Evolutionary conservation across 2,888 invertebrate genomes (phyloP), one percentile per base, ranked within the genome.

Genomic region (Rhagonycha fulva): DNA sequence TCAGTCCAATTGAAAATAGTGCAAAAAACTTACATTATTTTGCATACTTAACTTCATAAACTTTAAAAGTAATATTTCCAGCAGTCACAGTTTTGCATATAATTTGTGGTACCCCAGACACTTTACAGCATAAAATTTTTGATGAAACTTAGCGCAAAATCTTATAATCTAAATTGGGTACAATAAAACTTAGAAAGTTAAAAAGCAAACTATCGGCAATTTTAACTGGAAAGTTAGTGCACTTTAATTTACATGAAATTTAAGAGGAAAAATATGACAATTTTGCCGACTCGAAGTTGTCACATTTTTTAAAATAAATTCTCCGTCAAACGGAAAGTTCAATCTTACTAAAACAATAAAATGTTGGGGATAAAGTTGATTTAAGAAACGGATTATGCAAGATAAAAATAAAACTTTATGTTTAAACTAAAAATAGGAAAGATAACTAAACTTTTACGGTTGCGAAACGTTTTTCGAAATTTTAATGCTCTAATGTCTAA

Each of bases 221-320:
- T 24, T 23, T 24, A 23, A 24, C 63, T 66, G n/a, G 24, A 66
- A 66, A 66, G 63, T 66, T 66, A 14, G n/a, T 66, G 63, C 63
- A 66, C 63, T 66, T 66, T 66, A 66, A 66, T 66, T 66, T 66
- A 66, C 24, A 66, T 66, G 63, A 24, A 66, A 66, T 66, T 66
- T 66, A 66, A 66, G n/a, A 66, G 23, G 63, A 24, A 66, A 66
- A 23, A 24, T 47, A 47, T 47, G 47, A 47, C 7, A 47, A 47
- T 47, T 47, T 47, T n/a, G 47, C 47, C 47, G 47, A 47, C 47
- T 47, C n/a, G 47, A 47, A 47, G 47, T 47, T 47, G 47, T 47
- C 47, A 47, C 47, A 47, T 47, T 47, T 47, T 47, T n/a, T 47
- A 47, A 47, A 47, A 47, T 47, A 47, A 47, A 47, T 47, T 47